Evolutionary conservation across 2,797 vertebrate genomes (phyloP), one percentile per base, ranked within the genome.

Genomic region (Falco berigora): DNA sequence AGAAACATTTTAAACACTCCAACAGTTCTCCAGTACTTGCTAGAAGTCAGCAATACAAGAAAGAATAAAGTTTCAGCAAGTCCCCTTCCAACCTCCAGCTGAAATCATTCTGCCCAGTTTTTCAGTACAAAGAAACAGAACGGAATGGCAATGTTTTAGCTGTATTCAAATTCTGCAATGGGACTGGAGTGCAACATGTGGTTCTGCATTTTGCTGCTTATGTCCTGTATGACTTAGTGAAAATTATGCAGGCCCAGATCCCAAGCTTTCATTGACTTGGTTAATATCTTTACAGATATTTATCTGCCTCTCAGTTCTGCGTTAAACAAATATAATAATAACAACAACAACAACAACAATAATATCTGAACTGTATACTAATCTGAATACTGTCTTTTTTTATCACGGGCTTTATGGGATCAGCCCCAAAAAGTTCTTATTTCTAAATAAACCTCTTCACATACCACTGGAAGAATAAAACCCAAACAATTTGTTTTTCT

Each of bases 401-500:
- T n/a, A 56, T 9, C 3, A 21, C 22, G 17, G 10, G 9, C 58
- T 92, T 74, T 64, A 87, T 12, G 9, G 36, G 32, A 36, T 62
- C 22, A 88, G 32, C 4, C 20, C 22, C 14, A 4, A 20, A 42
- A 52, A 50, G 46, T 14, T 14, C 30, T 72, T 56, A 50, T 50
- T 88, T 67, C 52, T 71, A 82, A 82, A 44, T 18, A 61, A 53
- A 4, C 7, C 8, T 80, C 36, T 80, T 71, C 34, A 68, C 8
- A 27, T 30, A 46, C 32, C 25, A 92, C 3, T 73, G 22, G 23
- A 77, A 88, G 21, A 62, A 79, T 30, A 83, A 73, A 78, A 86
- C 24, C 0, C 28, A 82, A 61, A 24, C 2, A 58, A 32, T 15
- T 5, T 36, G 4, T 1, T 32, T 76, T 56, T 9, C 8, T 40